phyloP scores from a whole-genome alignment of 2,888 invertebrate genomes.

The Tetheella fluctuosa region DNA sequence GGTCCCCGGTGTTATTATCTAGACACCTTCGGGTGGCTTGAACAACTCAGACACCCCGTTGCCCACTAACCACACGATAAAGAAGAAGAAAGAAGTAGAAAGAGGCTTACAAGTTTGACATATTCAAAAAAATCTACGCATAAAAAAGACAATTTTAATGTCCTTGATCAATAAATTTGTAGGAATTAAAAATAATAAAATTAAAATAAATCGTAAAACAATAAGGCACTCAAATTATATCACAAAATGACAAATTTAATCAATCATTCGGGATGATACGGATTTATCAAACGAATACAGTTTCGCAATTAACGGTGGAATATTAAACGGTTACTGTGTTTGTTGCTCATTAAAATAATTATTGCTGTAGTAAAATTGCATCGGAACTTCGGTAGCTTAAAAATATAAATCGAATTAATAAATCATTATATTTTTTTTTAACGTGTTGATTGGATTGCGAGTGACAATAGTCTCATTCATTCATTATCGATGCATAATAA shows the following conservation, averaged over 20 bases:
- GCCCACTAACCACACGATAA: too few relatives aligned
- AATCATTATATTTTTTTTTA: not conserved
- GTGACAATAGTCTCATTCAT: not conserved
- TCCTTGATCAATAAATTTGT: too few relatives aligned
- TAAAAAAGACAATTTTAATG: too few relatives aligned
- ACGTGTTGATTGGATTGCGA: not conserved
- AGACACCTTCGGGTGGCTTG: too few relatives aligned
- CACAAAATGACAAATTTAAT: not conserved
- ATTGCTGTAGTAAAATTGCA: not conserved
- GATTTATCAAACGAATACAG: constrained; percentile 40
- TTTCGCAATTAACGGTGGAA: constrained; percentile 27
- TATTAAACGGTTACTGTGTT: constrained; percentile 8
- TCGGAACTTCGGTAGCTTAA: not conserved
- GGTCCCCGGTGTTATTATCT: too few relatives aligned
- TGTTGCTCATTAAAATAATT: constrained; percentile 15
- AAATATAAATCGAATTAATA: not conserved
- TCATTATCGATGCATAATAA: too few relatives aligned
- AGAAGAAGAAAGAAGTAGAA: too few relatives aligned
- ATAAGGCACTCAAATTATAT: not conserved
- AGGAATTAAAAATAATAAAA: not conserved
- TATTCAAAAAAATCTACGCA: too few relatives aligned
- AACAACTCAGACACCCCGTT: too few relatives aligned
- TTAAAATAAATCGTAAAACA: not conserved
- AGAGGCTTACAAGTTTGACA: too few relatives aligned
- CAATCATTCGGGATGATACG: not conserved